A percentile compares a stretch with the other conserved stretches of the same genome.
These are phyloP conservation scores for Gobio gobio DNA, from an alignment of 2,113 vertebrate genomes.

Conservation along the genomic window DNA sequence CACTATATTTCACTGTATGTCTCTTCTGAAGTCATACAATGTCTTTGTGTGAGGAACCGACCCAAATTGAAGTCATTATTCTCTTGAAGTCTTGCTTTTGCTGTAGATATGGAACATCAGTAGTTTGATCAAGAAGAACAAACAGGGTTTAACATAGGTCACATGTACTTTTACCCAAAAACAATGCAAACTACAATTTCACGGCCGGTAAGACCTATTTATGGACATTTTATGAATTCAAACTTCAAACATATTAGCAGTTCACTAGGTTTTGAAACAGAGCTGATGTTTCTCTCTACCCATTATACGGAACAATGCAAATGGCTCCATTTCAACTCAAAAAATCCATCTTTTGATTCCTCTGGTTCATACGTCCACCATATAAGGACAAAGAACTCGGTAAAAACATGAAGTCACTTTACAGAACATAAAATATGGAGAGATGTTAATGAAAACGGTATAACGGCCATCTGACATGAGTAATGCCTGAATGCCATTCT, in stretches of 20 bases:
- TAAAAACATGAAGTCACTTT: slow-evolving; percentile 17
- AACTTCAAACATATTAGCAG: not conserved
- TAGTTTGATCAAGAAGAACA: not conserved
- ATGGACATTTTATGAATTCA: not conserved
- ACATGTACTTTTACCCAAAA: not conserved
- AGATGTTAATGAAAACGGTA: slow-evolving; percentile 5
- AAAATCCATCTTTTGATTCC: not conserved
- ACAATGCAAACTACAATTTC: not conserved
- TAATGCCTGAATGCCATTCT: slow-evolving; percentile 15
- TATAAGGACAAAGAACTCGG: slow-evolving; percentile 25
- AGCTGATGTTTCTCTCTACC: not conserved
- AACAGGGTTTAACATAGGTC: not conserved
- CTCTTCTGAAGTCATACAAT: too few species aligned
- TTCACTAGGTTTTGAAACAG: not conserved
- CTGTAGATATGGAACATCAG: not conserved
- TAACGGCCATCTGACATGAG: slow-evolving; percentile 13
- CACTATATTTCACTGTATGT: too few species aligned
- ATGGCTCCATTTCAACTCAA: not conserved
- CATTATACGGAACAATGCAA: slow-evolving; percentile 3
- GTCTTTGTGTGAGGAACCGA: not conserved
- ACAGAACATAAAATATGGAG: slow-evolving; percentile 24
- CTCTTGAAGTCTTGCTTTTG: not conserved
- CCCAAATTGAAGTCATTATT: not conserved
- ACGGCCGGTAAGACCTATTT: not conserved
- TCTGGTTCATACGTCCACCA: not conserved